phyloP scores from a whole-genome alignment of 2,888 invertebrate genomes.

The Andrena dorsata region DNA sequence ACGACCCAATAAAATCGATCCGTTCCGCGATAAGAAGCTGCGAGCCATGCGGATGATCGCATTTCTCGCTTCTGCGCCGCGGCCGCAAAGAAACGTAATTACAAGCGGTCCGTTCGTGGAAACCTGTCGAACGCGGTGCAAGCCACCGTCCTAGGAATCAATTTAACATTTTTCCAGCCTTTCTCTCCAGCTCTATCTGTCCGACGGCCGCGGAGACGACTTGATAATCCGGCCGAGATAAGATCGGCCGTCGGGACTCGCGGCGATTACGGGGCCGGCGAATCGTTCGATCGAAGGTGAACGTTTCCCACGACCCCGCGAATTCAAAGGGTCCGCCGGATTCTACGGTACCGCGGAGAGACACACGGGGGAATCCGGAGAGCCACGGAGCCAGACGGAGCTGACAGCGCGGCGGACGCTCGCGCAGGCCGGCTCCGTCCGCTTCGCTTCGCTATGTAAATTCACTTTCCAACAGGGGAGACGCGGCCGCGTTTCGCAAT shows the following conservation, averaged over 20 bases:
- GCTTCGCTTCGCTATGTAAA: slow-evolving; percentile 56
- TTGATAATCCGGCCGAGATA: slow-evolving; percentile 61
- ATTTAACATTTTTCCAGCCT: slow-evolving; percentile 45
- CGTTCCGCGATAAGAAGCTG: slow-evolving; percentile 16
- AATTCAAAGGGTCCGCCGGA: slow-evolving; percentile 29
- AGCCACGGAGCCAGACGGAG: slow-evolving; percentile 1
- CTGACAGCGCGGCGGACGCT: background rate
- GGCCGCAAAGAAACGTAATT: slow-evolving; percentile 29
- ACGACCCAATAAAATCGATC: background rate
- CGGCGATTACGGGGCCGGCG: slow-evolving; percentile 44
- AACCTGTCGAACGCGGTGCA: slow-evolving; percentile 18
- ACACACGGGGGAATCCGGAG: slow-evolving; percentile 9
- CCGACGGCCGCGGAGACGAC: slow-evolving; percentile 43
- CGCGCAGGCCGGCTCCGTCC: too few species aligned
- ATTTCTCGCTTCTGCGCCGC: background rate
- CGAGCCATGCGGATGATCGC: background rate
- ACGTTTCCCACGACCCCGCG: slow-evolving; percentile 62
- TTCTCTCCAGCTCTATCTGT: background rate
- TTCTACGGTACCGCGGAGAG: slow-evolving; percentile 1
- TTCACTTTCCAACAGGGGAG: slow-evolving; percentile 57
- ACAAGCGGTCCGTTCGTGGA: slow-evolving; percentile 32
- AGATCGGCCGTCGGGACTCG: slow-evolving; percentile 41
- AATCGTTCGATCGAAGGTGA: slow-evolving; percentile 49
- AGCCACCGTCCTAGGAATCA: slow-evolving; percentile 54
- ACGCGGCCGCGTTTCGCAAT: slow-evolving; percentile 74